Conservation (phyloP, 2,113 vertebrate genomes). For the Colossoma macropomum region DNA sequence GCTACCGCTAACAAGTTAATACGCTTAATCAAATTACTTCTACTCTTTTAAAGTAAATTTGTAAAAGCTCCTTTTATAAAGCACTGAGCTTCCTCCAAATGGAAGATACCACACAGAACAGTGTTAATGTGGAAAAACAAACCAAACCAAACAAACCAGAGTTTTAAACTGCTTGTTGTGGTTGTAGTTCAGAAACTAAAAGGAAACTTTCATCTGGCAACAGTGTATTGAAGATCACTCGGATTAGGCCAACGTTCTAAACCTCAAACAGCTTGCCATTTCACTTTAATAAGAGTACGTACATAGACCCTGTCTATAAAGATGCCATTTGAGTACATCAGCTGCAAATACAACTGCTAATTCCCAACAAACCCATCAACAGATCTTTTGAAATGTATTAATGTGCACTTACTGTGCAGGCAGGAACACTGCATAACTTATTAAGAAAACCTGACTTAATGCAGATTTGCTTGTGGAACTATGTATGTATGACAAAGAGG, state of each 20-base stretch:
- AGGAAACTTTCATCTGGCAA: constrained; percentile 19
- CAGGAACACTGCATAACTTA: too few species aligned
- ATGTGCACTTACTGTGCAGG: too few species aligned
- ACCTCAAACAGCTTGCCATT: neutral
- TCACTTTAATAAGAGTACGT: neutral
- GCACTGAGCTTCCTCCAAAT: constrained; percentile 34
- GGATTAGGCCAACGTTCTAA: neutral
- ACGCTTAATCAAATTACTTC: constrained; percentile 31
- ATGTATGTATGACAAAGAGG: too few species aligned
- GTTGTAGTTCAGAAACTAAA: constrained; percentile 5
- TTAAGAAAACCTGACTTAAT: too few species aligned
- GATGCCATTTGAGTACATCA: too few species aligned
- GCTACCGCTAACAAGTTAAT: neutral
- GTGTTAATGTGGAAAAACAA: constrained; percentile 30
- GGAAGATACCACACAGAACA: constrained; percentile 40
- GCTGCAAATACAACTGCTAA: too few species aligned
- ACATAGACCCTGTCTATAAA: too few species aligned
- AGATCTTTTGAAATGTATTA: too few species aligned
- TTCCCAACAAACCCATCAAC: too few species aligned
- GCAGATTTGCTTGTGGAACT: too few species aligned
- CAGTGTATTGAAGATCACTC: constrained; percentile 11
- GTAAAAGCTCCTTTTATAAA: constrained; percentile 37
- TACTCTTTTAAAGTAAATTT: constrained; percentile 37
- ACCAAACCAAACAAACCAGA: constrained; percentile 48
- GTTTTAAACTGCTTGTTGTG: constrained; percentile 46